Conservation (phyloP, 2,797 vertebrate species). For the Paramormyrops hopkinsi region DNA sequence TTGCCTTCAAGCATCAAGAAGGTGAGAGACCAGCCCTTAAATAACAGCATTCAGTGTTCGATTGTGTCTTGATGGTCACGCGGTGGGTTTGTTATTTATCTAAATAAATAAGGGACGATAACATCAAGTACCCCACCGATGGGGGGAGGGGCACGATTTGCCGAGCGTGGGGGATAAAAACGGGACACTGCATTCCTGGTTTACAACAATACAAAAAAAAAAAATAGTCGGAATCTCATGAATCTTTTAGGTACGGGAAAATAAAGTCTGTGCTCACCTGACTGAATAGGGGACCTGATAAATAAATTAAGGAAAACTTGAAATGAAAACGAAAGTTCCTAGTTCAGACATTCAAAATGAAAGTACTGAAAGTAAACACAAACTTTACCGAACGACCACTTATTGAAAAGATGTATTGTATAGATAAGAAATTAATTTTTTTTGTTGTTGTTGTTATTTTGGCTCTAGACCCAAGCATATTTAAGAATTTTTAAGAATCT, state of each 20-base stretch:
- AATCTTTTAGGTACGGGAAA: not conserved
- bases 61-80: not conserved
- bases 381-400: not conserved
- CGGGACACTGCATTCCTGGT: not conserved
- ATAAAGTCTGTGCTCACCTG: not conserved
- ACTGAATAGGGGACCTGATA: not conserved
- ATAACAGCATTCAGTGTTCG: not conserved
- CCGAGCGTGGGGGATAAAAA: not conserved
- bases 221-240: not conserved
- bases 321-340: not conserved
- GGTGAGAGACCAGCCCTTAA: conserved; percentile 28
- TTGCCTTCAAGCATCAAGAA: conserved; percentile 36
- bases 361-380: not conserved
- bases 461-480: not conserved
- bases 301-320: not conserved
- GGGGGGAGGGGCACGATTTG: not conserved
- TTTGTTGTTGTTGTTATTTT: not conserved
- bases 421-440: not conserved
- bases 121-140: not conserved
- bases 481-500: not conserved
- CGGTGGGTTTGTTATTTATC: not conserved
- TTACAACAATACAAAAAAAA: not conserved
- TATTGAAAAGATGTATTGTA: not conserved
- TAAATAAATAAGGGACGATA: not conserved
- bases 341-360: not conserved